Evolutionary conservation across 1,140 invertebrate genomes (phyloP).

Genomic region (Anagrus nilaparvatae): DNA sequence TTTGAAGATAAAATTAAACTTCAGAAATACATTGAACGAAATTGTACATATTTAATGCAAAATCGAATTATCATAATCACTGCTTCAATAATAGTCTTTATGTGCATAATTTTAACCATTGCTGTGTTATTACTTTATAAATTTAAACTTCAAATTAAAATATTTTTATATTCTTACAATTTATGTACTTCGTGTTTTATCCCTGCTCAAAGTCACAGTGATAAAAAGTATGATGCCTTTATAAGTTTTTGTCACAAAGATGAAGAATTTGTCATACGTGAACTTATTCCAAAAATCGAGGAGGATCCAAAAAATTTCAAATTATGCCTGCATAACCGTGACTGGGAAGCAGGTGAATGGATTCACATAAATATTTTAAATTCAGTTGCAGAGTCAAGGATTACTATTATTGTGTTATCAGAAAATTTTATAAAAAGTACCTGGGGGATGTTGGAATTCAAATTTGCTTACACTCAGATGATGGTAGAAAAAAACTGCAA

Average conservation of each 20-base stretch:
- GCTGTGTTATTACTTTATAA: too few relatives aligned
- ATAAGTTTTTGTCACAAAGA: conserved; percentile 79
- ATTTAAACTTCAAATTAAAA: conserved; percentile 53
- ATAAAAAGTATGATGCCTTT: conserved; percentile 78
- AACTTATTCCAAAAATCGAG: conserved; percentile 59
- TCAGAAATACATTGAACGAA: too few relatives aligned
- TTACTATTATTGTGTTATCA: conserved; percentile 76
- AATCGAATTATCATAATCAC: too few relatives aligned
- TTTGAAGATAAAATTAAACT: too few relatives aligned
- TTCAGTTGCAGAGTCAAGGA: conserved; percentile 65
- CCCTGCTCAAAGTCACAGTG: conserved; percentile 62
- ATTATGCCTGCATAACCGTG: conserved; percentile 71
- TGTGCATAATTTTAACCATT: too few relatives aligned
- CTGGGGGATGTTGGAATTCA: conserved; percentile 80
- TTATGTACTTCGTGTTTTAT: conserved; percentile 54
- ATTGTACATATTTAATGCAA: too few relatives aligned
- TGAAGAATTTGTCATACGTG: conserved; percentile 57
- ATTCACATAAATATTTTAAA: too few relatives aligned
- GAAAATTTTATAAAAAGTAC: conserved; percentile 69
- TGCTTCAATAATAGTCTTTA: too few relatives aligned
- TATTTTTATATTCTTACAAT: conserved; percentile 59
- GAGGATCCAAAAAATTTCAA: conserved; percentile 47
- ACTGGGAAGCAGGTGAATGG: conserved; percentile 67
- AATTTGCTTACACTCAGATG: conserved; percentile 64
- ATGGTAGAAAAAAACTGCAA: conserved; percentile 59